phyloP scores from a whole-genome alignment of 2,888 invertebrate species.

The Nebria brevicollis region DNA sequence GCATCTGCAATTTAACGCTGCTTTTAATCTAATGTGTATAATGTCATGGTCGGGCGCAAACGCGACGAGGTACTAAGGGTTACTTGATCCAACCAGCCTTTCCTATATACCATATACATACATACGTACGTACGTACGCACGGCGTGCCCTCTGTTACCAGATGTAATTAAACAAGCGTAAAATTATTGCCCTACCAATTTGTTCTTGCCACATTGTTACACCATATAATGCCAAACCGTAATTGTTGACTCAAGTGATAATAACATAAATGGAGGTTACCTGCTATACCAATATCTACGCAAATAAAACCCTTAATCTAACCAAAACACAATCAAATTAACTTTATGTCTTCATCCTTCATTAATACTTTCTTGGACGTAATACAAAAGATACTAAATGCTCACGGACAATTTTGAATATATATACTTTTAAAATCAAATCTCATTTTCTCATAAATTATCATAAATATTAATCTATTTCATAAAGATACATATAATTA shows the following conservation, averaged over 20 bases:
- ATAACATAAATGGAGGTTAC: neutral
- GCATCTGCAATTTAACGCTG: conserved; percentile 40
- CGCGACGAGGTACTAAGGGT: neutral
- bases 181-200: conserved; percentile 42
- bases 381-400: no score
- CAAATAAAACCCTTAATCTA: neutral
- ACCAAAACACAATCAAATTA: neutral
- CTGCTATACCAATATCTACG: neutral
- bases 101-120: no score
- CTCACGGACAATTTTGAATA: no score
- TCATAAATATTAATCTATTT: no score
- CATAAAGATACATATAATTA: no score
- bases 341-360: neutral
- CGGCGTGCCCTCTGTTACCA: conserved; percentile 3
- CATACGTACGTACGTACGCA: neutral
- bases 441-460: no score
- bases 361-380: no score
- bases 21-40: conserved; percentile 45
- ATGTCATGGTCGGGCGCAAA: conserved; percentile 26
- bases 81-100: conserved; percentile 4
- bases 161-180: conserved; percentile 44
- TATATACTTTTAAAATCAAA: no score
- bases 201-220: conserved; percentile 11
- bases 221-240: neutral
- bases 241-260: neutral